Base-by-base conservation (phyloP, 2,888 invertebrate species). In the Hypolimnas misippus region DNA sequence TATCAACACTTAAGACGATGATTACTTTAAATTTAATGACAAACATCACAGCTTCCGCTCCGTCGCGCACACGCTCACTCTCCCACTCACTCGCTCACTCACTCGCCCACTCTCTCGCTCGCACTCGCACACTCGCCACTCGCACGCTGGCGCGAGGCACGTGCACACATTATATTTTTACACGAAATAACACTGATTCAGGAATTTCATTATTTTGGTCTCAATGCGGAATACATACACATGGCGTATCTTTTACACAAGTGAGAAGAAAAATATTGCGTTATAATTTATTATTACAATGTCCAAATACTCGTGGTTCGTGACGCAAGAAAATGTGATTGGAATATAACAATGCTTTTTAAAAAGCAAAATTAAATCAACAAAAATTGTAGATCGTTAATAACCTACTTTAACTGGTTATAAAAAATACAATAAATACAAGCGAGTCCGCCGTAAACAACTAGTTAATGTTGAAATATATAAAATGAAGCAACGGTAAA, bases 21-120 rank as follows among this genome's bases (percentile, higher is more conserved):
- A 52, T 46, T 53, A 54, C 61, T 50, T 53, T 25, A 50, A 51
- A 44, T 54, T 55, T 51, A 52, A 52, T 29, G 58, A 38, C 55
- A 14, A 63, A 61, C 64, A 66, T 61, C 64, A 68, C 67, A 67
- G 67, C 67, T 67, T 53, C 17, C 55, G 46, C 63, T 55, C 62
- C 42, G 44, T 10, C 58, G 31, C 63, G 49, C 44, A n/a, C 53
- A 25, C 40, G 8, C 56, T 25, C 61, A 16, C 58, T 40, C 31
- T 50, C 58, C 21, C 38, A 54, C 54, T 29, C 35, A 33, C 57
- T 21, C 44, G 6, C 44, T 25, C 33, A 31, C 46, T 19, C 19
- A 17, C 44, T 25, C 44, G 17, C 7, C 1, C 4, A 44, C 21
- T 3, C 44, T 7, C 44, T 2, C 44, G 16, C 44, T 19, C 44